Evolutionary conservation across 2,888 invertebrate species (phyloP).

Genomic region (Drosophila multiciliata): DNA sequence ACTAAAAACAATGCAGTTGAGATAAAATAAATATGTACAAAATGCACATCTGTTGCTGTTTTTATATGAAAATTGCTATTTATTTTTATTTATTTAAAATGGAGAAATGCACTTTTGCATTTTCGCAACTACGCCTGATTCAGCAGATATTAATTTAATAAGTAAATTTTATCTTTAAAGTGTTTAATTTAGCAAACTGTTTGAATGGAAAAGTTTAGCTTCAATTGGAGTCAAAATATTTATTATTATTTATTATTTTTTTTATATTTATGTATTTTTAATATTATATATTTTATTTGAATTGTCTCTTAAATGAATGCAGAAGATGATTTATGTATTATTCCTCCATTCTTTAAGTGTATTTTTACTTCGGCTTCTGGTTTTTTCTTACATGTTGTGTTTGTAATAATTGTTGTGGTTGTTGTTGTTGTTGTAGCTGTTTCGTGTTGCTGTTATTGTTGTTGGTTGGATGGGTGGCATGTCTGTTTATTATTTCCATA

Average conservation of each 20-base stretch:
- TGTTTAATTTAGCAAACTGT: neutral
- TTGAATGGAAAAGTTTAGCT: too few species aligned
- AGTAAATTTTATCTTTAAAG: neutral
- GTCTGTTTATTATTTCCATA: slow-evolving; percentile 75
- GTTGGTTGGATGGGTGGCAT: slow-evolving; percentile 41
- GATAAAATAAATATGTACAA: neutral
- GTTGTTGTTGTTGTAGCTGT: slow-evolving; percentile 14
- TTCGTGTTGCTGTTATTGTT: slow-evolving; percentile 5
- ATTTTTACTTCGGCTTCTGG: neutral
- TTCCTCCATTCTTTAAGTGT: neutral
- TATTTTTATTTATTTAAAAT: neutral
- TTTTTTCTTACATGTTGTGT: neutral
- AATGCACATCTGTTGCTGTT: neutral
- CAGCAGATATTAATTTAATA: neutral
- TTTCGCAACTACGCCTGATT: neutral
- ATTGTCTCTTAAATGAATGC: neutral
- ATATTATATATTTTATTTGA: neutral
- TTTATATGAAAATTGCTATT: neutral
- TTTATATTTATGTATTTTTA: neutral
- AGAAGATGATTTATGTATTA: neutral
- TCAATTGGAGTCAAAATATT: neutral
- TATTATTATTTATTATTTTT: too few species aligned
- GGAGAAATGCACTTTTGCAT: neutral
- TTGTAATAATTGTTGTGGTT: slow-evolving; percentile 14
- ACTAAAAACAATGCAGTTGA: neutral